Base-by-base conservation (phyloP, 2,113 vertebrate species). In the Calcarius ornatus region DNA sequence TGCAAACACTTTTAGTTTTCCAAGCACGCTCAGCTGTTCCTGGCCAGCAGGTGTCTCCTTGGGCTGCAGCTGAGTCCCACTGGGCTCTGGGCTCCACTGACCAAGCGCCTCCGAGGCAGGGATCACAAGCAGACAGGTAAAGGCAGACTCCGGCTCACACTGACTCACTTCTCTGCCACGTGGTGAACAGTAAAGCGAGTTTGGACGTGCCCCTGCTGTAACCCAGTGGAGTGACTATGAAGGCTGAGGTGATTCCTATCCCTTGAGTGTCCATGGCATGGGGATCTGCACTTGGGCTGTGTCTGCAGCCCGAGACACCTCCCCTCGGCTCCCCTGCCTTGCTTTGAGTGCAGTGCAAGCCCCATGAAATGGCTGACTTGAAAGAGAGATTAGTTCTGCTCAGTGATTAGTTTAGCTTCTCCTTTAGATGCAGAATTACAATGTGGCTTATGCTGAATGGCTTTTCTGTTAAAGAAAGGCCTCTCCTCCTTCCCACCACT, bases 241-340 rank as follows among this genome's bases (percentile, higher is more conserved):
- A 64, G 35, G 21, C 40, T 10, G 48, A 75, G 69, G 35, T 11
- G 27, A 40, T 38, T 47, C n/a, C 15, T 11, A 11, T 38, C 2
- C 2, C 20, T 77, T 0, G 0, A 22, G 27, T 16, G 24, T 4
- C 3, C 3, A 14, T 40, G 23, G 45, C 79, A 68, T 0, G 1
- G 14, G 45, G 47, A 42, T 30, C 21, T 0, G 0, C 13, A 3
- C 21, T 16, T 19, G 45, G 0, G 10, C 23, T 2, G 25, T 11
- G n/a, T n/a, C 75, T 65, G 27, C 43, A 45, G 61, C 45, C 12
- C 35, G n/a, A 20, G 65, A 33, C 28, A 24, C 43, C 42, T 63
- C 65, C 27, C 28, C 24, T 54, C 0, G 0, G 69, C 81, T 59
- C 14, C 35, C 1, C 37, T 6, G 59, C 38, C 50, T 92, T 64